Base-by-base conservation (phyloP, 2,797 vertebrate genomes). In the Rachycentron canadum region DNA sequence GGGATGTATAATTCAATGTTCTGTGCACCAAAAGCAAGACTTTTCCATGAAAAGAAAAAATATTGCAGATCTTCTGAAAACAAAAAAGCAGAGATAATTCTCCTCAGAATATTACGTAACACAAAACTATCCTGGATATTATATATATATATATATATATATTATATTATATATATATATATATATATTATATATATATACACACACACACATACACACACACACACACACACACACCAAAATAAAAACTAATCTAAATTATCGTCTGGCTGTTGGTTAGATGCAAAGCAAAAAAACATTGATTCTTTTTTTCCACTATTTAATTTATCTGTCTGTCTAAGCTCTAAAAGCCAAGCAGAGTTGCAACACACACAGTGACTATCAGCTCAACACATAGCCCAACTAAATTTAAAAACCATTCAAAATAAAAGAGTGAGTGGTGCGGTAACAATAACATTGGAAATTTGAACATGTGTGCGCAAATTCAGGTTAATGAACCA, bases 1-100 rank as follows among this genome's bases (percentile, higher is more conserved):
- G 70, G 85, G 75, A 85, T 84, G 61, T 81, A 89, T 89, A 73
- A 90, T 88, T 88, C 61, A 88, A 69, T 67, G 77, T 78, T 80
- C 68, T 64, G 52, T 34, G 52, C 38, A 63, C 3, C 73, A 76
- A 77, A 84, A 79, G 66, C 56, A 62, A 78, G 55, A 21, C 43
- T 76, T 77, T 69, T 64, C 26, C 57, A 23, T 77, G 32, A 73
- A 74, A 59, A 32, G n/a, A 64, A 57, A 79, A 73, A 69, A 60
- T 19, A 58, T 16, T 5, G 13, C 79, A 68, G 23, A 41, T 47
- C 43, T 26, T 53, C 30, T 76, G 26, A 41, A 73, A 85, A 61
- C 61, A 21, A 85, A 61, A 64, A 21, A 23, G 47, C n/a, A 9
- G 7, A 3, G 25, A 17, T 14, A 63, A 62, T 32, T 64, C 25